Evolutionary conservation across 2,888 invertebrate genomes (phyloP), one percentile per base, ranked within the genome.

Genomic region (Danaus chrysippus): DNA sequence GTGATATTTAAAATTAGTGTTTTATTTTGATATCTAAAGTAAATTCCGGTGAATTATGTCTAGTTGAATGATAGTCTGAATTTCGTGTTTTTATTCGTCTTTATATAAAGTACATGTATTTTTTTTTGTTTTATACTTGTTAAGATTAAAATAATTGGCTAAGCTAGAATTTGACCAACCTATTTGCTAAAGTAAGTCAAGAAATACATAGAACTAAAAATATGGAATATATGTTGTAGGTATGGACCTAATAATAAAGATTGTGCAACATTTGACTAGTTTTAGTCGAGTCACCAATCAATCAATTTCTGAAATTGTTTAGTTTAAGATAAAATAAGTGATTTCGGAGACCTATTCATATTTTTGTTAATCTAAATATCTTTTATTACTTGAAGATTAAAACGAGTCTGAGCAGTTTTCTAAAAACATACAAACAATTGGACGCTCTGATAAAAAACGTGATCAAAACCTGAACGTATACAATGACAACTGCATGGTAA

Each of bases 401-500:
- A 79, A 71, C 71, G 73, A 68, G 76, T 72, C 76, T 49, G 55
- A 59, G 62, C 59, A 79, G 75, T 78, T 84, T 81, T 76, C 81
- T 85, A 82, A 87, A 90, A 89, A 87, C 86, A 88, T 79, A 89
- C 88, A 89, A 87, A 89, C 86, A 87, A 88, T 85, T 81, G 86
- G 81, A 78, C 71, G 77, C 65, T 69, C 70, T 68, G 71, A 74
- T 76, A 82, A 64, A 89, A 89, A 87, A 85, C 81, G 79, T 83
- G 85, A 86, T 86, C 87, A 81, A 78, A 84, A 81, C 87, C 83
- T 77, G 83, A 85, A 83, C 85, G 86, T 82, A 85, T 81, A 91
- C 90, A 90, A 91, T 88, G 88, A 90, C 88, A 88, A 90, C 90
- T 88, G 89, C 86, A 85, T 82, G 86, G 83, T 85, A 87, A 86